Evolutionary conservation across 2,888 invertebrate genomes (phyloP).

Genomic region (Dicycla oo): DNA sequence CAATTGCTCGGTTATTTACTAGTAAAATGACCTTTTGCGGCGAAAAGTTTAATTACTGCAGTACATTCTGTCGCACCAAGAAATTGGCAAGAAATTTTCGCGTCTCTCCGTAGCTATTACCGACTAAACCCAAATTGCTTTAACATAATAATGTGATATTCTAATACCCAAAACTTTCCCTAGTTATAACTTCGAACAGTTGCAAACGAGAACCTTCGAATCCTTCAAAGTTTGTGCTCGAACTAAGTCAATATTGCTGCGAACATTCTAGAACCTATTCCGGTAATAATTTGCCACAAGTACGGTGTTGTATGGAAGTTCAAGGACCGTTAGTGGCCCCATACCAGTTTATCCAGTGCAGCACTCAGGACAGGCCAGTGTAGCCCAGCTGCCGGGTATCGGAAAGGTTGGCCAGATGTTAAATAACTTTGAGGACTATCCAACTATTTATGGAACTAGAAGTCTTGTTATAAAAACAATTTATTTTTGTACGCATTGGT

Average conservation of each 20-base stretch:
- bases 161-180: slow-evolving; percentile 23
- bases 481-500: slow-evolving; percentile 1
- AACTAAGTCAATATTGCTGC: slow-evolving; percentile 34
- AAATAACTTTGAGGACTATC: slow-evolving; percentile 39
- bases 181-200: slow-evolving; percentile 24
- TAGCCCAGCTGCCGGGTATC: slow-evolving; percentile 56
- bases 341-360: slow-evolving; percentile 75
- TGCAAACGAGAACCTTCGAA: slow-evolving; percentile 22
- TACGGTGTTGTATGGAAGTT: slow-evolving; percentile 66
- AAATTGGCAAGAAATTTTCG: slow-evolving; percentile 32
- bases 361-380: slow-evolving; percentile 60
- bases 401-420: slow-evolving; percentile 49
- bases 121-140: slow-evolving; percentile 18
- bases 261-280: slow-evolving; percentile 48
- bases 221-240: slow-evolving; percentile 41
- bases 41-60: slow-evolving; percentile 41
- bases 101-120: slow-evolving; percentile 8
- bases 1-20: background rate
- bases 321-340: slow-evolving; percentile 74
- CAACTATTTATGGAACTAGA: slow-evolving; percentile 37
- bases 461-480: background rate
- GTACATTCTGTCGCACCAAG: slow-evolving; percentile 17
- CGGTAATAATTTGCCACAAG: slow-evolving; percentile 55
- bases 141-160: slow-evolving; percentile 33
- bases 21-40: background rate